Evolutionary conservation across 2,797 vertebrate genomes (phyloP).

Genomic region (Spinus olivaceus): DNA sequence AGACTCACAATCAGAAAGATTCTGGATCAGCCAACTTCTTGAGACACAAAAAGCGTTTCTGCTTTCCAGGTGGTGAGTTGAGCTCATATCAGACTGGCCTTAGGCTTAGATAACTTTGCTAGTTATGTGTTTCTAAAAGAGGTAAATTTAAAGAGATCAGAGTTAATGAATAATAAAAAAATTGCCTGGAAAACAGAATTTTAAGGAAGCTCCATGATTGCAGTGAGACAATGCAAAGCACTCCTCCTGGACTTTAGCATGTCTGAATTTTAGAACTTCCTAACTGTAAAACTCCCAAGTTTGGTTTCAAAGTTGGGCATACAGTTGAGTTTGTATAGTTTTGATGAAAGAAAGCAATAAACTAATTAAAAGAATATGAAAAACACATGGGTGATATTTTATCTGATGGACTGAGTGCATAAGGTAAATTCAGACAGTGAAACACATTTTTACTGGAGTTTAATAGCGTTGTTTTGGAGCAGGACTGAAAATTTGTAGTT

Average conservation of each 20-base stretch:
- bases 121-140: not conserved
- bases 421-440: not conserved
- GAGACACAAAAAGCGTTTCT: not conserved
- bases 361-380: not conserved
- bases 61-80: not conserved
- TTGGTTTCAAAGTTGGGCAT: not conserved
- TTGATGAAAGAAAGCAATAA: not conserved
- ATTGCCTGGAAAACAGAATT: not conserved
- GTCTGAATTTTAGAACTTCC: not conserved
- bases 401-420: not conserved
- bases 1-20: not conserved
- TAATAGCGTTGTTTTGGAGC: not conserved
- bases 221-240: not conserved
- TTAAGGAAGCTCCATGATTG: not conserved
- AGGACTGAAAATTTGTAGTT: slow-evolving; percentile 17
- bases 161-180: not conserved
- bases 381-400: not conserved
- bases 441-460: not conserved
- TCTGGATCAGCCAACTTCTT: not conserved
- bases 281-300: not conserved
- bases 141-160: not conserved
- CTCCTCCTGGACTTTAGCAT: not conserved
- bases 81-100: not conserved
- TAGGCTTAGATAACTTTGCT: not conserved
- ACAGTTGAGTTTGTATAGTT: not conserved